A percentile compares a stretch with the other conserved stretches of the same genome.
phyloP scores from a whole-genome alignment of 2,797 vertebrate species.

The Decapterus maruadsi region DNA sequence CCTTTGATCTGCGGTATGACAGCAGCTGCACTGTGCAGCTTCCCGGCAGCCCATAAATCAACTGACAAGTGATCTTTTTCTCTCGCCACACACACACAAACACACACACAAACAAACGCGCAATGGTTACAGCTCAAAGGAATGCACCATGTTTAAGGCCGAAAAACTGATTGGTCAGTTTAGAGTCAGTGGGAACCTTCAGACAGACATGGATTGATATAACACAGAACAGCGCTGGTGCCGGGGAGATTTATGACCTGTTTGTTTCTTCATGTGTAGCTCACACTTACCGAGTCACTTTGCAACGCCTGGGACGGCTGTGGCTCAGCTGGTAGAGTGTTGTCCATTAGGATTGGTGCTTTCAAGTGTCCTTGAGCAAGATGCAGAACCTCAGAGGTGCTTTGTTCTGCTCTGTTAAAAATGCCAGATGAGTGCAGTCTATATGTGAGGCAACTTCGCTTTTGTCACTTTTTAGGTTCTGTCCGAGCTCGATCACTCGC shows the following conservation, averaged over 20 bases:
- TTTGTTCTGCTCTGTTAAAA: slow-evolving; percentile 21
- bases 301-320: not conserved
- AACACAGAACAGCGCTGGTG: not conserved
- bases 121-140: slow-evolving; percentile 19
- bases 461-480: no score
- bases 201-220: not conserved
- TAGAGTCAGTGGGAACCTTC: slow-evolving; percentile 18
- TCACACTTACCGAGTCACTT: slow-evolving; percentile 16
- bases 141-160: slow-evolving; percentile 11
- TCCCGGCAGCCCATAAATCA: slow-evolving; percentile 65
- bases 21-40: slow-evolving; percentile 69
- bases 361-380: slow-evolving; percentile 27
- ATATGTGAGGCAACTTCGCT: not conserved
- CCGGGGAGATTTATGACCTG: slow-evolving; percentile 32
- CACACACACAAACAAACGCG: slow-evolving; percentile 14
- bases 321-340: slow-evolving; percentile 38
- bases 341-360: slow-evolving; percentile 24
- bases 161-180: slow-evolving; percentile 12
- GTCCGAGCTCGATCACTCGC: no score
- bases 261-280: slow-evolving; percentile 9
- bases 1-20: slow-evolving; percentile 74
- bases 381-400: slow-evolving; percentile 2
- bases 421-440: not conserved
- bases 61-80: slow-evolving; percentile 46
- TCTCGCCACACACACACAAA: slow-evolving; percentile 6